Conservation (phyloP, 2,113 vertebrate species). For the Callipepla squamata region DNA sequence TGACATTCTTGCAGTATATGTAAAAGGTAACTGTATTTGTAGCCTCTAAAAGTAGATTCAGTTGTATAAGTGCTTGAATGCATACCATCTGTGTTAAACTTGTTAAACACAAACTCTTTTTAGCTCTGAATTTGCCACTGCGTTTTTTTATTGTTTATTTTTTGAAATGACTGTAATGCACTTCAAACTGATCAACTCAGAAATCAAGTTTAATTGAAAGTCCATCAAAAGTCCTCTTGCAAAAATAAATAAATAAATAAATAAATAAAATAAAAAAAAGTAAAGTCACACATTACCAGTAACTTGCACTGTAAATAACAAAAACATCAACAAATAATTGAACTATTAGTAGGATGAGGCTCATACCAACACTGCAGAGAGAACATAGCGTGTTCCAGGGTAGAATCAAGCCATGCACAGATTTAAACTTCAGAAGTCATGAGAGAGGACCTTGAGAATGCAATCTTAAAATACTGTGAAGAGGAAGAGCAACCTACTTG, state of each 20-base stretch:
- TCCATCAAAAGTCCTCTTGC: background rate
- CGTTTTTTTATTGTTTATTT: background rate
- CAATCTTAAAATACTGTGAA: rapidly evolving
- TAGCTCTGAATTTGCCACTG: constrained; percentile 14
- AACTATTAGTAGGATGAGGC: background rate
- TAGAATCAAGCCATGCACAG: background rate
- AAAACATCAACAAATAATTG: background rate
- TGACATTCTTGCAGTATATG: constrained; percentile 28
- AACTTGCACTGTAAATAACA: background rate
- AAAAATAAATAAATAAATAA: background rate
- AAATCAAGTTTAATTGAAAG: background rate
- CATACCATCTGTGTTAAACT: constrained; percentile 53
- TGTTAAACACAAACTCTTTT: constrained; percentile 41
- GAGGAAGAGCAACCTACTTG: background rate
- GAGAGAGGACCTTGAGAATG: background rate
- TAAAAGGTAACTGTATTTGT: constrained; percentile 52
- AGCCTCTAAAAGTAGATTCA: constrained; percentile 36
- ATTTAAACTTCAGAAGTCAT: background rate
- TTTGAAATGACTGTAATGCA: background rate
- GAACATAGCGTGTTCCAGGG: background rate
- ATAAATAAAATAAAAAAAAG: no score
- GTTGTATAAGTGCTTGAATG: constrained; percentile 47
- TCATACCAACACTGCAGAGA: background rate
- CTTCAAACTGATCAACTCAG: background rate
- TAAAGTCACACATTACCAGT: background rate